Percentiles rank a stretch among this genome's conserved stretches.
Evolutionary conservation across 2,113 vertebrate species (phyloP).

Genomic region (Heteronetta atricapilla): DNA sequence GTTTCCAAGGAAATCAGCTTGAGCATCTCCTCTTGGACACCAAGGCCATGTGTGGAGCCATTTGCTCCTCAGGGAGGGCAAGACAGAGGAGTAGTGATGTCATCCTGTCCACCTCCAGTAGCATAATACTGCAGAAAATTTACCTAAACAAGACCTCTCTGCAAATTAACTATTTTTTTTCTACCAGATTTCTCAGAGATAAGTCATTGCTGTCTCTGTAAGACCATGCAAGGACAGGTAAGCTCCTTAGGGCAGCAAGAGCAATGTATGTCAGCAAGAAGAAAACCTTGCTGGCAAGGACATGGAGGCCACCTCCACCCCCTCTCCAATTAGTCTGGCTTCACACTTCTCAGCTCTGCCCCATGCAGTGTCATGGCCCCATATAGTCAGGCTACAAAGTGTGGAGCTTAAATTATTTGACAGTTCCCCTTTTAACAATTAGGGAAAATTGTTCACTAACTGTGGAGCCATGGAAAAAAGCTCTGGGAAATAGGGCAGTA

Average conservation of each 20-base stretch:
- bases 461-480: rapidly evolving
- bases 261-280: neutral
- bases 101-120: neutral
- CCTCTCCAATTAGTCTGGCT: neutral
- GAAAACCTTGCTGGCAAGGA: neutral
- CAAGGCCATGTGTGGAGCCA: rapidly evolving
- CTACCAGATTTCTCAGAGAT: neutral
- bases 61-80: neutral
- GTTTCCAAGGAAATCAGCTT: neutral
- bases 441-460: neutral
- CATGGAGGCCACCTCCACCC: neutral
- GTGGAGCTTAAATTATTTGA: neutral
- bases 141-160: neutral
- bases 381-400: neutral
- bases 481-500: neutral
- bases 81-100: neutral
- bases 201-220: neutral
- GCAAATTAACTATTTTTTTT: neutral
- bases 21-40: neutral
- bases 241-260: neutral
- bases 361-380: rapidly evolving
- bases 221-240: rapidly evolving
- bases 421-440: neutral
- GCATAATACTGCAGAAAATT: neutral
- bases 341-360: neutral